These are phyloP conservation scores for Cacatua alba DNA, from an alignment of 2,113 vertebrate species.

Conservation along the genomic window DNA sequence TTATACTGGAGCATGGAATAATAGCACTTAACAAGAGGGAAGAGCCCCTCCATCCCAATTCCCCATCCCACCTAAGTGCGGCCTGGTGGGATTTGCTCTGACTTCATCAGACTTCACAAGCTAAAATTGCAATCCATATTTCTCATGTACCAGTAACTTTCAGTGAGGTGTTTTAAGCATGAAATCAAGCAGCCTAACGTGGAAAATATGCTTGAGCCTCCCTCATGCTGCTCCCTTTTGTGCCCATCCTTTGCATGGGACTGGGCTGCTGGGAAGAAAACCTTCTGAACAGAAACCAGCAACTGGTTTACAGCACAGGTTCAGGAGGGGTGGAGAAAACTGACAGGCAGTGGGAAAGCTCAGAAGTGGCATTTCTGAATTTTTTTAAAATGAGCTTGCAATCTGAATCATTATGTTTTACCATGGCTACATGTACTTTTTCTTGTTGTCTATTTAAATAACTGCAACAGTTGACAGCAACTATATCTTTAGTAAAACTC, in stretches of 20 bases:
- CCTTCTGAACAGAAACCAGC: background rate
- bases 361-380: background rate
- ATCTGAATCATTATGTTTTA: background rate
- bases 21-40: background rate
- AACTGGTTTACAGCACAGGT: background rate
- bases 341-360: background rate
- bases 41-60: background rate
- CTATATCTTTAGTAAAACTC: background rate
- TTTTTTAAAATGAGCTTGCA: background rate
- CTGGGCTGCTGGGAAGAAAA: background rate
- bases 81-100: background rate
- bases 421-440: background rate
- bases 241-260: accelerated
- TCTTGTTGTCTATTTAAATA: background rate
- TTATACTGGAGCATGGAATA: background rate
- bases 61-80: background rate
- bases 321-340: background rate
- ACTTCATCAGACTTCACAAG: background rate
- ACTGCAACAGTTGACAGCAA: background rate
- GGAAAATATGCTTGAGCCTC: background rate
- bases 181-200: background rate
- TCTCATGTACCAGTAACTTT: background rate
- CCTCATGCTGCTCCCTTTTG: background rate
- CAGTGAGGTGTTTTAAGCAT: background rate
- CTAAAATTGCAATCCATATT: background rate